Base-by-base conservation (phyloP, 1,140 invertebrate genomes). In the Aricia agestis region DNA sequence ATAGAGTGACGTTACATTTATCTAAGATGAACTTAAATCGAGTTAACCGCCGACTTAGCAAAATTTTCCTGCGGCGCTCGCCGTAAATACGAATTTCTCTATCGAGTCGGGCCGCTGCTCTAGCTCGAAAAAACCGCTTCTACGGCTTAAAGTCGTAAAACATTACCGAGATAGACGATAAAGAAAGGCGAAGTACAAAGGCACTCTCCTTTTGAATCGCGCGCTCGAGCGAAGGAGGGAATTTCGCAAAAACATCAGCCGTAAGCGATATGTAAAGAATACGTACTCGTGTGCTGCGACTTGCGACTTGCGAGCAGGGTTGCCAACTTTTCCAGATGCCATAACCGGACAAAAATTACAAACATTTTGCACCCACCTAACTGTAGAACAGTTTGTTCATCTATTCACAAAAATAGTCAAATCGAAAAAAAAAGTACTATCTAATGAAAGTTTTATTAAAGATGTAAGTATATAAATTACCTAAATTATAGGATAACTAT, bases 1-100 rank as follows among this genome's bases (percentile, higher is more conserved):
- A 80, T 78, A 78, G 75, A 75, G 78, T 79, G 78, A 76, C 76
- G 73, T 77, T 78, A 78, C 76, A 78, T 77, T 79, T 79, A 78
- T 83, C 76, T 79, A 81, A 79, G 76, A 77, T 76, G 71, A 76
- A 75, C 74, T 77, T 74, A 75, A 77, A 79, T 76, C 71, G 75
- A 81, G 72, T 81, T 78, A 78, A 66, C 69, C 36, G 65, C 70
- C 68, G 58, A 58, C 17, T 68, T 68, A 63, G 18, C 45, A 25
- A 32, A 67, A 71, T 72, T 72, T 65, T 72, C 70, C 74, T 68
- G 6, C 63, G 17, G 6, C 63, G 17, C 10, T 70, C 45, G 31
- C 2, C 36, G 65, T 69, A 41, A 18, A 17, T 41, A 15, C 18
- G 63, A 42, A 19, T 36, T 61, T 32, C 18, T 18, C 18, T 13